Base-by-base conservation (phyloP, 2,113 vertebrate genomes). In the Pipra filicauda region DNA sequence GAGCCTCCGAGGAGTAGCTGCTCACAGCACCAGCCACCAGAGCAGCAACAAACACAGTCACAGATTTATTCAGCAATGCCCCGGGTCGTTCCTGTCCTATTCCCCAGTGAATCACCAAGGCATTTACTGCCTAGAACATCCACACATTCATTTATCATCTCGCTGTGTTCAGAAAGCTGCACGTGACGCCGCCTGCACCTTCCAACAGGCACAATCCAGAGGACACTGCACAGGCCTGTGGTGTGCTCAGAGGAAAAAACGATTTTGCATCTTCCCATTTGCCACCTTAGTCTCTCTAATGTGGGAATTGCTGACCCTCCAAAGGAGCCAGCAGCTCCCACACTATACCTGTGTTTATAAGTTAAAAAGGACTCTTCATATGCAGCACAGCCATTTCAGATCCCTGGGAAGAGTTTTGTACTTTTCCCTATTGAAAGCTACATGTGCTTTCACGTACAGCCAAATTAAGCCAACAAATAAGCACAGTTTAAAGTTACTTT, bases 111-210 rank as follows among this genome's bases (percentile, higher is more conserved):
- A 37, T 81, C 67, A 49, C 12, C 55, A 37, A 37, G 37, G 58
- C 15, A 21, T 65, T 44, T 19, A 8, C 26, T 76, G 57, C 89
- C 46, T 23, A 18, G 9, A 82, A 58, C 46, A 70, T 43, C 28
- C 41, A 28, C n/a, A 41, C 17, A 1, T 52, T 31, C 2, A 27
- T 78, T 73, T 44, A 11, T 26, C 24, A 30, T 37, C 27, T 31
- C 19, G 7, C 49, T 46, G 51, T 3, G 27, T 15, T 65, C 41
- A 18, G 58, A 48, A 43, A 31, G 55, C 66, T 76, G 74, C 22
- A 5, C 3, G 6, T 1, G 4, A 18, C 0, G 35, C 35, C 2
- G 7, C 4, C 35, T 21, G 51, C n/a, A 55, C 46, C 1, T 24
- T 46, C 19, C 9, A 3, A 5, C 67, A 57, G 48, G 21, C 44